Percentiles rank a stretch among this genome's conserved stretches.
Conservation (phyloP, 2,797 vertebrate genomes). For the Babyrousa celebensis region DNA sequence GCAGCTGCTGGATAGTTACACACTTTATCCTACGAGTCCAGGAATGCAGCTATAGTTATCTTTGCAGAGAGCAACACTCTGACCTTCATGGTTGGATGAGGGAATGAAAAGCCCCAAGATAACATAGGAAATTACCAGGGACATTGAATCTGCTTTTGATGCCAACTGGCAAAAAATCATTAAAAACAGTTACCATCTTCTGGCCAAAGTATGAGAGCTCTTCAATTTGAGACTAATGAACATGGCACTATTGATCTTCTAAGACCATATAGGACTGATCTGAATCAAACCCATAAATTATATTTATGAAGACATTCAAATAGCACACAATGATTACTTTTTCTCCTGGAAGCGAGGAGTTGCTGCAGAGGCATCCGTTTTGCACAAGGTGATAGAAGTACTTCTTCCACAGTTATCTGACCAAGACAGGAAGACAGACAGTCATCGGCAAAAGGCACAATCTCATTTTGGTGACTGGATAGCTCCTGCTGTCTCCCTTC, state of each 20-base stretch:
- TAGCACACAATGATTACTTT: conserved; percentile 82
- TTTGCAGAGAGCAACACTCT: neutral
- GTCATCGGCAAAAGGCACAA: conserved; percentile 21
- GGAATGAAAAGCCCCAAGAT: conserved; percentile 47
- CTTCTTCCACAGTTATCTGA: conserved; percentile 75
- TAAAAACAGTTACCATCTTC: conserved; percentile 77
- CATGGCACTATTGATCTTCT: conserved; percentile 82
- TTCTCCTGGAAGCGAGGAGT: conserved; percentile 65
- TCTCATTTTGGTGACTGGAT: conserved; percentile 72
- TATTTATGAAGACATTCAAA: conserved; percentile 87
- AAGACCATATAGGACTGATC: conserved; percentile 78
- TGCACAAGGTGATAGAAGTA: conserved; percentile 71
- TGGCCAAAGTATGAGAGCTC: conserved; percentile 70
- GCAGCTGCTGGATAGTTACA: neutral
- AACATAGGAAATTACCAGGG: conserved; percentile 76
- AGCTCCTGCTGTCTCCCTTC: conserved; percentile 15
- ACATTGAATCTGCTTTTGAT: conserved; percentile 76
- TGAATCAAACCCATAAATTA: conserved; percentile 81
- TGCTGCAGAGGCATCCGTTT: conserved; percentile 19
- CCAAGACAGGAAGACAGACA: conserved; percentile 73
- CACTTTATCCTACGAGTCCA: neutral
- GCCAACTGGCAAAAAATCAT: conserved; percentile 82
- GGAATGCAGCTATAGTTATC: neutral
- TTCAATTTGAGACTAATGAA: conserved; percentile 83
- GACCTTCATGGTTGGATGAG: conserved; percentile 74